These are phyloP conservation scores for Microtus richardsoni DNA, from an alignment of 2,113 vertebrate genomes.

Conservation along the genomic window DNA sequence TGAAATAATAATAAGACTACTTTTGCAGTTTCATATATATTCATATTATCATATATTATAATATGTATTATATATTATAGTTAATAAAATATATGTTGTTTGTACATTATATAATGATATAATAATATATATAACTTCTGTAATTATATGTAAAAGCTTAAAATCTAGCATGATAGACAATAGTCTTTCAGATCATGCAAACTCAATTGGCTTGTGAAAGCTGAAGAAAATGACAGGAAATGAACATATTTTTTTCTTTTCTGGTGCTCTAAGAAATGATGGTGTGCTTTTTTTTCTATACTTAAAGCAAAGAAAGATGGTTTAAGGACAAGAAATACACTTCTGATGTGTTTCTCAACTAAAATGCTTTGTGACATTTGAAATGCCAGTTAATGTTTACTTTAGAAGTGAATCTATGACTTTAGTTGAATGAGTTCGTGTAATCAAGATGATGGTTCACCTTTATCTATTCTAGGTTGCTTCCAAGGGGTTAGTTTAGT, in stretches of 20 bases:
- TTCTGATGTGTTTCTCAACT: not conserved
- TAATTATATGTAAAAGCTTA: not conserved
- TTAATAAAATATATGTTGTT: not conserved
- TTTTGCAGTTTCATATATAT: not conserved
- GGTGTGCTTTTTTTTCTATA: not conserved
- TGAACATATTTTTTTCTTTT: not conserved
- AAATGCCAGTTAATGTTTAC: not conserved
- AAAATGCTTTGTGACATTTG: not conserved
- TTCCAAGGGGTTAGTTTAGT: not conserved
- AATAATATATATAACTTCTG: not conserved
- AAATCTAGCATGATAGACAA: not conserved
- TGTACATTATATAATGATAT: not conserved
- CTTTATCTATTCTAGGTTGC: not conserved
- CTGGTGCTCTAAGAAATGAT: not conserved
- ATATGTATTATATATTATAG: not conserved
- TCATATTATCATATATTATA: not conserved
- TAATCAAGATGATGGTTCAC: not conserved
- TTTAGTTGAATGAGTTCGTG: not conserved
- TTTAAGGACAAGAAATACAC: not conserved
- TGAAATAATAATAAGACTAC: not conserved
- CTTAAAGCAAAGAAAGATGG: not conserved
- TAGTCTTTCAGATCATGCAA: not conserved
- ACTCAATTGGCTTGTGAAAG: not conserved
- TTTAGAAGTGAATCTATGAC: not conserved
- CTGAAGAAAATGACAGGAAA: not conserved